These are phyloP conservation scores for Myotis vivesi DNA, from an alignment of 2,797 vertebrate species.

Conservation along the genomic window DNA sequence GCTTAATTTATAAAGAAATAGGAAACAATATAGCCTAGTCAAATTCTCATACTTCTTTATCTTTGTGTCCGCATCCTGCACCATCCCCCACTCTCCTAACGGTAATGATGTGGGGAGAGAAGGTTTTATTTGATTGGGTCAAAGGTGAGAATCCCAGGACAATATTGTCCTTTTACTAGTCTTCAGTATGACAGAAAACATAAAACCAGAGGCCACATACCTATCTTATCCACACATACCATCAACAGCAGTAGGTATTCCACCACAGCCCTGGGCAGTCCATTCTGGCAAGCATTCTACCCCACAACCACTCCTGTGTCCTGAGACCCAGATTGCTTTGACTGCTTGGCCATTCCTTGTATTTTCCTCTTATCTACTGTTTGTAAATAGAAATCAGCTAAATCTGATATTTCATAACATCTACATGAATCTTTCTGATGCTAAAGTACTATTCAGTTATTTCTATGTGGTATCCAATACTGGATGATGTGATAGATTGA, in stretches of 20 bases:
- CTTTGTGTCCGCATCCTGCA: not conserved
- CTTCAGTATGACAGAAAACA: conserved; percentile 62
- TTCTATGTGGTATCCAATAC: not conserved
- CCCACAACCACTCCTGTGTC: not conserved
- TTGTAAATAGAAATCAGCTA: conserved; percentile 35
- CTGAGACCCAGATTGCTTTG: not conserved
- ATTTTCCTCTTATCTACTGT: conserved; percentile 3
- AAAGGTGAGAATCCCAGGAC: conserved; percentile 60
- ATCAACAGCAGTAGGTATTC: conserved; percentile 4
- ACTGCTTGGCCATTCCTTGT: not conserved
- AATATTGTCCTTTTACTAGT: conserved; percentile 50
- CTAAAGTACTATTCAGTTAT: conserved; percentile 21
- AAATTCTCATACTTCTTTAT: not conserved
- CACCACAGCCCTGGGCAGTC: not conserved
- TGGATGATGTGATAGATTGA: not conserved
- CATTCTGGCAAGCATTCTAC: not conserved
- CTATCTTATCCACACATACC: conserved; percentile 65
- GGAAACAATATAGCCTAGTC: not conserved
- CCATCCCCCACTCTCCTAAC: not conserved
- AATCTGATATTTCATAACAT: not conserved
- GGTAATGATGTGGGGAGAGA: not conserved
- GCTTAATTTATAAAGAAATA: not conserved
- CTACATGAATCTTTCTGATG: not conserved
- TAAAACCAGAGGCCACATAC: conserved; percentile 62
- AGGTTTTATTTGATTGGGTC: conserved; percentile 53